Conservation (phyloP, 1,140 invertebrate genomes). For the Eriosoma lanigerum region DNA sequence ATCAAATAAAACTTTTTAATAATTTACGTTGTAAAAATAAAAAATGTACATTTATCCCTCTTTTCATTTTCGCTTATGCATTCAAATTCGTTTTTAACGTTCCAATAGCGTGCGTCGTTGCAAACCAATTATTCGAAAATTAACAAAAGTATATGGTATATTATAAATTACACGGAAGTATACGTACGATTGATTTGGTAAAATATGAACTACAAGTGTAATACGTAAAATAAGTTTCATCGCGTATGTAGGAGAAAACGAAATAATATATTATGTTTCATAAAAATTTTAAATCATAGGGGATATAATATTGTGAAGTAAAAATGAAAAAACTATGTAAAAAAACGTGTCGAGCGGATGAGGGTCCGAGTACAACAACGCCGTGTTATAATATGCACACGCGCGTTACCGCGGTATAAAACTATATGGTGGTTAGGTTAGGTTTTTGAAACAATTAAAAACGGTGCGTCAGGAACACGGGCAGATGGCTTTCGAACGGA, state of each 20-base stretch:
- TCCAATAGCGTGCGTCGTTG: background rate
- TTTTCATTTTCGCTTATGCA: background rate
- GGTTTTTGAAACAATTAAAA: slow-evolving; percentile 48
- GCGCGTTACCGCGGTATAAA: background rate
- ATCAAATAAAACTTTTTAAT: background rate
- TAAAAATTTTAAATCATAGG: too few species aligned
- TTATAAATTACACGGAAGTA: background rate
- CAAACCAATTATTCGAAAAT: background rate
- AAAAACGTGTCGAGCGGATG: slow-evolving; percentile 23
- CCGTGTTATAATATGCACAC: background rate
- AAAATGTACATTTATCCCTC: background rate
- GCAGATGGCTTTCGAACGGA: slow-evolving; percentile 49
- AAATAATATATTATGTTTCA: too few species aligned
- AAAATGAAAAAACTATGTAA: background rate
- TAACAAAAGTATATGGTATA: too few species aligned
- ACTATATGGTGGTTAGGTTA: background rate
- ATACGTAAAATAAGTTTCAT: background rate
- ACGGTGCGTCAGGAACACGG: slow-evolving; percentile 40
- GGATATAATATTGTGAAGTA: background rate
- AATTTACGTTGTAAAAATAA: background rate
- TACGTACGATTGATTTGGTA: background rate
- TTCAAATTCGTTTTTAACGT: slow-evolving; percentile 23
- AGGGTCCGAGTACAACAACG: background rate
- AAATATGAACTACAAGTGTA: background rate
- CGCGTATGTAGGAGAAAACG: too few species aligned